Evolutionary conservation across 2,797 vertebrate genomes (phyloP).

Genomic region (Paguma larvata): DNA sequence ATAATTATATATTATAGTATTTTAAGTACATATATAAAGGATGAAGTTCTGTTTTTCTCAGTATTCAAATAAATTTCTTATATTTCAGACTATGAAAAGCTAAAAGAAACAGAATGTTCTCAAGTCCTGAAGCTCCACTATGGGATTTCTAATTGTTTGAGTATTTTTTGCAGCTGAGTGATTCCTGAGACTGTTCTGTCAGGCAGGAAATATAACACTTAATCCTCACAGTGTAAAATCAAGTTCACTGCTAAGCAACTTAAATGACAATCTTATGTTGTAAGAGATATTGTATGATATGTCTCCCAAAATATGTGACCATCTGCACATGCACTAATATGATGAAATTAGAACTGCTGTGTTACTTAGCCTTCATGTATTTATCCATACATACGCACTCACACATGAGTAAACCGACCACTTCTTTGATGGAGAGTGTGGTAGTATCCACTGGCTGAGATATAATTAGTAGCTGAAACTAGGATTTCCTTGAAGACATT

Average conservation of each 20-base stretch:
- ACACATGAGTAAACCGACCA: slow-evolving; percentile 6
- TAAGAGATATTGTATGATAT: slow-evolving; percentile 43
- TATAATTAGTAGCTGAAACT: slow-evolving; percentile 37
- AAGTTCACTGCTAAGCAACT: slow-evolving; percentile 58
- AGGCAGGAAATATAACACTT: slow-evolving; percentile 68
- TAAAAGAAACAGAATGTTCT: slow-evolving; percentile 64
- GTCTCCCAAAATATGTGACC: background rate
- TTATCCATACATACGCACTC: slow-evolving; percentile 50
- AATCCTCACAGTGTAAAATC: slow-evolving; percentile 60
- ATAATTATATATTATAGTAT: background rate
- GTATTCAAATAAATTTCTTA: slow-evolving; percentile 52
- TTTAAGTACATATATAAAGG: background rate
- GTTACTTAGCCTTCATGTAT: slow-evolving; percentile 58
- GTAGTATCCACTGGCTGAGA: background rate
- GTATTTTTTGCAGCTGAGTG: slow-evolving; percentile 63
- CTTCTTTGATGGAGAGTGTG: slow-evolving; percentile 3
- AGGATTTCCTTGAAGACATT: slow-evolving; percentile 51
- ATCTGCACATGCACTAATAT: slow-evolving; percentile 34
- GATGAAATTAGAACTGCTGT: slow-evolving; percentile 41
- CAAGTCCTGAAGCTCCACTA: slow-evolving; percentile 25
- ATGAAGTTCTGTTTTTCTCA: slow-evolving; percentile 46
- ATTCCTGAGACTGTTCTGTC: slow-evolving; percentile 57
- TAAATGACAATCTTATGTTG: slow-evolving; percentile 46
- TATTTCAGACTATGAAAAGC: slow-evolving; percentile 58
- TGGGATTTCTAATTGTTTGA: slow-evolving; percentile 54